phyloP scores from a whole-genome alignment of 2,797 vertebrate species.

The Sebastes miniatus region DNA sequence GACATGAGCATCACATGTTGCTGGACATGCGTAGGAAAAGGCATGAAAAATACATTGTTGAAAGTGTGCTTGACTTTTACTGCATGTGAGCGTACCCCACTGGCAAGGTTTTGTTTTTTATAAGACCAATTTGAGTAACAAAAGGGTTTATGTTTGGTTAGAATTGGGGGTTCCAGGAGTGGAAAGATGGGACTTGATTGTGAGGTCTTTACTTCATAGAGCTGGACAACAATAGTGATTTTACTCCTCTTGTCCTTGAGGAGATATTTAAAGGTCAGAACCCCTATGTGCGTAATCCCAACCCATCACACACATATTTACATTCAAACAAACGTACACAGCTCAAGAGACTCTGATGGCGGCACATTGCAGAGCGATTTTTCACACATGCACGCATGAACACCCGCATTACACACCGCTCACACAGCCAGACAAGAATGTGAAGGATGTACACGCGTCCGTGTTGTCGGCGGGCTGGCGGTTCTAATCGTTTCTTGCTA shows the following conservation, averaged over 20 bases:
- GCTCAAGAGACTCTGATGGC: constrained; percentile 18
- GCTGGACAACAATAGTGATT: not conserved
- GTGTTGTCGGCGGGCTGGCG: not conserved
- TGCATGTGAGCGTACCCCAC: too few species aligned
- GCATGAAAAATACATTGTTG: too few species aligned
- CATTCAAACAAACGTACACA: constrained; percentile 56
- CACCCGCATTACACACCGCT: constrained; percentile 32
- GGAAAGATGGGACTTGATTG: not conserved
- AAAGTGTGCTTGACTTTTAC: too few species aligned
- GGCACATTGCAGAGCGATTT: constrained; percentile 47
- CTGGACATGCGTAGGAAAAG: too few species aligned
- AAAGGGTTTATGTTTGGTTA: not conserved
- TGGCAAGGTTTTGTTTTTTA: too few species aligned
- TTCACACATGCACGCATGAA: constrained; percentile 40
- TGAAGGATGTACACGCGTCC: not conserved
- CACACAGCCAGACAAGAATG: constrained; percentile 14
- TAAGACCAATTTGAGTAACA: not conserved
- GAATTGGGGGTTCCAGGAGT: not conserved
- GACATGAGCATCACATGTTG: too few species aligned
- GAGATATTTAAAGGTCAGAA: constrained; percentile 55
- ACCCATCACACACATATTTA: constrained; percentile 41
- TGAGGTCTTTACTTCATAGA: not conserved
- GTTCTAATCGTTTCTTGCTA: not conserved
- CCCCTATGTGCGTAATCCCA: constrained; percentile 24
- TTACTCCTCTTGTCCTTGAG: constrained; percentile 41